Evolutionary conservation across 2,888 invertebrate genomes (phyloP), one percentile per base, ranked within the genome.

Genomic region (Pseudeuparius sepicola): DNA sequence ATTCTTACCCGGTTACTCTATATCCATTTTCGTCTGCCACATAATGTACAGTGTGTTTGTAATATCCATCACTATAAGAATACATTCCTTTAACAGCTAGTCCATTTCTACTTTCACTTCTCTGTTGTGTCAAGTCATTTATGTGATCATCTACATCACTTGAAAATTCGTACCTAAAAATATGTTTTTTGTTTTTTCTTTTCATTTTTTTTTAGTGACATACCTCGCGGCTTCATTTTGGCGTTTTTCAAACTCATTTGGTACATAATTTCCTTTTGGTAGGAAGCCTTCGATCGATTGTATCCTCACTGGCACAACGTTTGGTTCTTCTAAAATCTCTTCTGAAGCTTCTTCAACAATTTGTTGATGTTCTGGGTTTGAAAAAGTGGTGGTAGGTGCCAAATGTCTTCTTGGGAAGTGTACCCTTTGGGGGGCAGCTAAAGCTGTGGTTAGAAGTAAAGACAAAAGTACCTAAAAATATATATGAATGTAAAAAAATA

Each of bases 11-110:
- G n/a, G 66, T 55, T 10, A 75, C 65, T 47, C 74, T 59, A 55
- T 72, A 75, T 36, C 75, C 75, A 40, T 70, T 65, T 48, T 73
- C 67, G 54, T 75, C 75, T 46, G 75, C 75, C 34, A 63, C 64
- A 49, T 75, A 75, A 40, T 65, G 57, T 1, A 73, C 69, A 1
- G 65, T 70, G 13, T 70, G 64, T 47, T 57, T 60, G 45, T 64
- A 67, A 47, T 57, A 74, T 1, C 75, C 75, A 55, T 75, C 75
- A 41, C 68, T 68, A 57, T 75, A 75, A 4, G 68, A 66, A 51
- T 75, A 75, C 40, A 61, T 58, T 3, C 75, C 75, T 25, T 48
- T 59, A 2, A 71, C 57, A 4, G 54, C 58, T 3, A 59, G 48
- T 4, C 68, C 68, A 31, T 68, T 61, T 13, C 68, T 49, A 9